phyloP scores from a whole-genome alignment of 2,888 invertebrate genomes.

The Drosophila anceps region DNA sequence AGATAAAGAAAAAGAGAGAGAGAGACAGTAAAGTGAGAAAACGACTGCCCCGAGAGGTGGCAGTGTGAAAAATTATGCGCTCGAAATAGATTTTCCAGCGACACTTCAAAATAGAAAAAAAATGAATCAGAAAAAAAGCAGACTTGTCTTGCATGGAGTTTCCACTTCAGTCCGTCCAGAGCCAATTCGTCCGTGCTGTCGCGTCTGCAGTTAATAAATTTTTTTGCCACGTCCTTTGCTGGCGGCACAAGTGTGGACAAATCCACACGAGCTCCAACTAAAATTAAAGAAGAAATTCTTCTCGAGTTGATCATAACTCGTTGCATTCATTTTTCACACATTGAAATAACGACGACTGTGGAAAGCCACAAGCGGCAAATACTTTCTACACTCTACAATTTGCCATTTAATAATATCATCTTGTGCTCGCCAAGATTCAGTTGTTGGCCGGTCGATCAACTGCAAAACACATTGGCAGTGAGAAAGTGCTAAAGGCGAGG shows the following conservation, averaged over 20 bases:
- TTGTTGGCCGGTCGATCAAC: conserved; percentile 23
- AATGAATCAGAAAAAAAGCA: conserved; percentile 2
- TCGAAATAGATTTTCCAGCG: conserved; percentile 74
- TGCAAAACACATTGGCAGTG: conserved; percentile 6
- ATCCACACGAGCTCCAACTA: conserved; percentile 28
- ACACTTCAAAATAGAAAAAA: conserved; percentile 37
- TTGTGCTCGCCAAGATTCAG: conserved; percentile 22
- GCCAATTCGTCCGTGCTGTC: conserved; percentile 44
- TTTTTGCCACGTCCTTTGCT: conserved; percentile 62
- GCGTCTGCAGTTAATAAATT: conserved; percentile 75
- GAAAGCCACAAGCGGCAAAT: conserved; percentile 29
- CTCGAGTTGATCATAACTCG: conserved; percentile 52
- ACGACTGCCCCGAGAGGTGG: conserved; percentile 57
- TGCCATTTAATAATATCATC: conserved; percentile 29
- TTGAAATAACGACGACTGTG: conserved; percentile 35
- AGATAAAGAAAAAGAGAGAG: not conserved
- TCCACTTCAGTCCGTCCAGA: conserved; percentile 29
- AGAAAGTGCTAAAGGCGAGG: not conserved
- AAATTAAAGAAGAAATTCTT: conserved; percentile 46
- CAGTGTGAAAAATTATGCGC: conserved; percentile 76
- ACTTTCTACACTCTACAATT: conserved; percentile 28
- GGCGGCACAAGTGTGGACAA: conserved; percentile 56
- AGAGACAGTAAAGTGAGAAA: conserved; percentile 2
- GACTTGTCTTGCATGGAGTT: conserved; percentile 28
- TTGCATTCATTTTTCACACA: conserved; percentile 71